Percentiles rank a stretch among this genome's conserved stretches.
These are phyloP conservation scores for Catonia carolina DNA, from an alignment of 2,888 invertebrate species.

Conservation along the genomic window DNA sequence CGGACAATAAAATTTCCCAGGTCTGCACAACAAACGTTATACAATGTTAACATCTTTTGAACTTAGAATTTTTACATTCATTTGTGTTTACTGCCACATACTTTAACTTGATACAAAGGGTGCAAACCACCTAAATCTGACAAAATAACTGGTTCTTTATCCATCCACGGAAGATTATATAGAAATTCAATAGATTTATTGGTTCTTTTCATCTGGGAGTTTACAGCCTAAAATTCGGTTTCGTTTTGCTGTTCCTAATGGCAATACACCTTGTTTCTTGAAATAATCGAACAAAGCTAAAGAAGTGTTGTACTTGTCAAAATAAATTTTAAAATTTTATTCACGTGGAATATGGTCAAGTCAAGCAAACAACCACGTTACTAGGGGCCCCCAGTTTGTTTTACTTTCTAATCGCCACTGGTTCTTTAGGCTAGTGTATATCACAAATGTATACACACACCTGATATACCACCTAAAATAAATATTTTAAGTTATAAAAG, in stretches of 20 bases:
- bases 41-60: conserved; percentile 39
- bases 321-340: conserved; percentile 21
- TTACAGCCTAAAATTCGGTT: conserved; percentile 6
- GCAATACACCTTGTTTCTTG: no score
- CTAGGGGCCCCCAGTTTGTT: conserved; percentile 22
- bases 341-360: conserved; percentile 20
- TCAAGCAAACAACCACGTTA: conserved; percentile 23
- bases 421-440: conserved; percentile 28
- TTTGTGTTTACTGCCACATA: conserved; percentile 38
- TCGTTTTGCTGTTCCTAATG: no score
- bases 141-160: conserved; percentile 38
- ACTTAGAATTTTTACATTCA: conserved; percentile 38
- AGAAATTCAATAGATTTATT: background rate
- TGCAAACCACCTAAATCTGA: conserved; percentile 37
- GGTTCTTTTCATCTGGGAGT: conserved; percentile 8
- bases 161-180: conserved; percentile 34
- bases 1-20: conserved; percentile 38
- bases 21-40: conserved; percentile 41
- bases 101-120: conserved; percentile 37
- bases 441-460: conserved; percentile 29
- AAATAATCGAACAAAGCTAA: conserved; percentile 23
- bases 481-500: no score
- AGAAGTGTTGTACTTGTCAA: conserved; percentile 28
- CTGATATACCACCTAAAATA: conserved; percentile 24
- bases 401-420: conserved; percentile 15